Evolutionary conservation across 2,888 invertebrate species (phyloP).

Genomic region (Xestia ashworthii): DNA sequence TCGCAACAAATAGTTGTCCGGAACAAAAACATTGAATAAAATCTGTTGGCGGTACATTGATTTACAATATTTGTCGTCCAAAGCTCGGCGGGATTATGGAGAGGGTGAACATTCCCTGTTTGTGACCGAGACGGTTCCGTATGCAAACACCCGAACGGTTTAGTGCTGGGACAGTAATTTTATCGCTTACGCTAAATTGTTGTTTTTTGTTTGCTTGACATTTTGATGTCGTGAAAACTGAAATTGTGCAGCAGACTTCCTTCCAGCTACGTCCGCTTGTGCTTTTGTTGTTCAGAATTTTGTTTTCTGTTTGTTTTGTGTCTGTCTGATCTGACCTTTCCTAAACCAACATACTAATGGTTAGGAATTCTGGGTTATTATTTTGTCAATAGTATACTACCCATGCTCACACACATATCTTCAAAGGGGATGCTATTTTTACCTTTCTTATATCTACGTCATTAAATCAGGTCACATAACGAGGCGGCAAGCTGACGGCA

Average conservation of each 20-base stretch:
- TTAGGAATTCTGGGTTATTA: neutral
- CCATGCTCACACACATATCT: neutral
- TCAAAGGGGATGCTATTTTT: neutral
- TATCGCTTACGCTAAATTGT: constrained; percentile 31
- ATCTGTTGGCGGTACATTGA: constrained; percentile 30
- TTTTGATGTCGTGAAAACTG: constrained; percentile 26
- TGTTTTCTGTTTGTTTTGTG: neutral
- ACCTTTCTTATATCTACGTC: neutral
- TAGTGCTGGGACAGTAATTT: constrained; percentile 28
- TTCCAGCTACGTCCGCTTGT: neutral
- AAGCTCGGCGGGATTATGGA: constrained; percentile 31
- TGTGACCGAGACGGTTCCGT: constrained; percentile 43
- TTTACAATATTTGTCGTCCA: constrained; percentile 50
- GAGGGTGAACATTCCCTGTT: constrained; percentile 39
- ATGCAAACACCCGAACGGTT: constrained; percentile 41
- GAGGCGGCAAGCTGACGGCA: neutral
- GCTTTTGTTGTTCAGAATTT: neutral
- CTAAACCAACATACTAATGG: neutral
- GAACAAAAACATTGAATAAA: constrained; percentile 35
- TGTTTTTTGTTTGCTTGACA: constrained; percentile 40
- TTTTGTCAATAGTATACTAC: neutral
- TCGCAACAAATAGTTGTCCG: constrained; percentile 16
- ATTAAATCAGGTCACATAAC: constrained; percentile 5
- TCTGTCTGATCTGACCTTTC: neutral
- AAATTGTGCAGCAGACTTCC: constrained; percentile 13